Evolutionary conservation across 2,797 vertebrate species (phyloP).

Genomic region (Acrossocheilus wenchowensis): DNA sequence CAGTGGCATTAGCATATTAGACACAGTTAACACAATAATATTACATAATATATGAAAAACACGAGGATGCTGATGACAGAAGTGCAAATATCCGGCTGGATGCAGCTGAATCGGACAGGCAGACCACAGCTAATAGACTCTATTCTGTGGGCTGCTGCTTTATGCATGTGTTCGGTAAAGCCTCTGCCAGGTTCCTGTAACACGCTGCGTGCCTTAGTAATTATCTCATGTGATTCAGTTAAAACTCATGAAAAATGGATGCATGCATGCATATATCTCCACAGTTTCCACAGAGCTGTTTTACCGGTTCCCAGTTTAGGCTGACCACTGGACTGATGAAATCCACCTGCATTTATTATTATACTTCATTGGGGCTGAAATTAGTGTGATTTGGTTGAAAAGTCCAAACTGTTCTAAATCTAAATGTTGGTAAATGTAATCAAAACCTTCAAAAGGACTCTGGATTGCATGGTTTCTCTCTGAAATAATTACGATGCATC

Average conservation of each 20-base stretch:
- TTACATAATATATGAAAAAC: not conserved
- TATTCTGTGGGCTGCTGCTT: not conserved
- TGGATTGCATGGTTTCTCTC: not conserved
- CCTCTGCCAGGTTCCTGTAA: not conserved
- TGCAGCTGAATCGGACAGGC: not conserved
- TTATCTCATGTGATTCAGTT: not conserved
- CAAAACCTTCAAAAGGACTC: not conserved
- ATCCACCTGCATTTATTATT: not conserved
- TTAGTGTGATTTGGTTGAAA: not conserved
- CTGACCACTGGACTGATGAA: not conserved
- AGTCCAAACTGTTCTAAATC: too few relatives aligned
- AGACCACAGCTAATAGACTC: constrained; percentile 15
- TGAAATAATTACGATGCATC: not conserved
- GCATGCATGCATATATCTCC: not conserved
- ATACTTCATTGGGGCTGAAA: not conserved
- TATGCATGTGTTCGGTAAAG: not conserved
- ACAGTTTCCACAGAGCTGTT: too few relatives aligned
- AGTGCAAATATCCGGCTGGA: not conserved
- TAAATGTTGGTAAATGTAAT: too few relatives aligned
- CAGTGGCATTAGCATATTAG: not conserved
- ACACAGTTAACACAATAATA: constrained; percentile 3
- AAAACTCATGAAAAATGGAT: not conserved
- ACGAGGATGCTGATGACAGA: not conserved
- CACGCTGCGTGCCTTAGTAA: not conserved
- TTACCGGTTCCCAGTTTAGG: not conserved